Percentiles rank a stretch among this genome's conserved stretches.
These are phyloP conservation scores for Hemaris fuciformis DNA, from an alignment of 2,888 invertebrate species.

Conservation along the genomic window DNA sequence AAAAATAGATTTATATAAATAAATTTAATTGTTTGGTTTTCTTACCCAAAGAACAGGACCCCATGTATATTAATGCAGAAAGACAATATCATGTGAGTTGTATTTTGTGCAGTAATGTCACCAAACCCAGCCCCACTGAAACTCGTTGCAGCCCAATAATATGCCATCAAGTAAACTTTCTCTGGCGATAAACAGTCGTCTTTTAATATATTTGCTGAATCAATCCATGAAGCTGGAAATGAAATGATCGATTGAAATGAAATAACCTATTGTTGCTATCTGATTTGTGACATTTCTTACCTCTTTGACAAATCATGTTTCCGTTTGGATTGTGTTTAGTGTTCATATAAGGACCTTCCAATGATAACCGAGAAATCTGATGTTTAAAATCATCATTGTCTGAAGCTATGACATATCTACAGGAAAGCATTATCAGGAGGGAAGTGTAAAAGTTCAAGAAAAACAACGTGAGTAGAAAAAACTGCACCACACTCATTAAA, in stretches of 20 bases:
- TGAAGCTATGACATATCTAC: constrained; percentile 56
- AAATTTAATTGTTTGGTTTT: neutral
- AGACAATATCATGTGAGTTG: constrained; percentile 63
- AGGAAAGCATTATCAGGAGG: constrained; percentile 64
- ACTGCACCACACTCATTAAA: constrained; percentile 74
- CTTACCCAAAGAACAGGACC: constrained; percentile 73
- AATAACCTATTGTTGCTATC: no score
- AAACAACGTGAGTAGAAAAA: constrained; percentile 68
- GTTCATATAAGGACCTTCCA: constrained; percentile 46
- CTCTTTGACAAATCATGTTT: constrained; percentile 64
- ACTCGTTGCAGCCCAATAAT: constrained; percentile 73
- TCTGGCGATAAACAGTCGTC: constrained; percentile 48
- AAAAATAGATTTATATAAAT: no score
- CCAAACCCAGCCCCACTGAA: constrained; percentile 76
- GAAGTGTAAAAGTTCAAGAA: constrained; percentile 72
- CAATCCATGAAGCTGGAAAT: constrained; percentile 67
- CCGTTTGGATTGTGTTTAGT: constrained; percentile 52
- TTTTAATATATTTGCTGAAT: constrained; percentile 48
- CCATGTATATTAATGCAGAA: constrained; percentile 70
- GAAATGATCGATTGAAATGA: neutral
- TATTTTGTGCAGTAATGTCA: constrained; percentile 70
- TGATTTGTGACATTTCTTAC: constrained; percentile 41
- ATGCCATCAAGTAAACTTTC: constrained; percentile 67
- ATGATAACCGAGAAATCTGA: constrained; percentile 40
- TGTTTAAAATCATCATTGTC: constrained; percentile 45